Conservation (phyloP, 2,797 vertebrate genomes). For the Hydrocynus forskahlii region DNA sequence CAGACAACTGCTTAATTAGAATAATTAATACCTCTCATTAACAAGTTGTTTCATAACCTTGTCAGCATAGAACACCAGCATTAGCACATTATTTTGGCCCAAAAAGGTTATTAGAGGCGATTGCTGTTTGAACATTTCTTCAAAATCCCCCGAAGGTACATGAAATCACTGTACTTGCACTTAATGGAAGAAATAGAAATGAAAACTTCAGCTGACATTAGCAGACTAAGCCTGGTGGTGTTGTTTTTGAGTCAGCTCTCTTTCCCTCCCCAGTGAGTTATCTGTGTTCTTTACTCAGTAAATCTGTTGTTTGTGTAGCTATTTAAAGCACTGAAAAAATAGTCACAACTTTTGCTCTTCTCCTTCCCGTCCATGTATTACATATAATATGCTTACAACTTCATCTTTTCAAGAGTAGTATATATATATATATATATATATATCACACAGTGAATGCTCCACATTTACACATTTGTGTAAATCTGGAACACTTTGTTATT, state of each 20-base stretch:
- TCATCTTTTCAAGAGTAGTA: not conserved
- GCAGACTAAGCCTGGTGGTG: not conserved
- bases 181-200: slow-evolving; percentile 30
- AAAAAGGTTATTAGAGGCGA: slow-evolving; percentile 27
- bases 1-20: slow-evolving; percentile 30
- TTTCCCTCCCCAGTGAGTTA: slow-evolving; percentile 22
- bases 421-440: not conserved
- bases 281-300: slow-evolving; percentile 3
- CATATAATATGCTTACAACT: not conserved
- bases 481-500: no score
- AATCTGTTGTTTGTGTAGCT: slow-evolving; percentile 13
- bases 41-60: slow-evolving; percentile 30
- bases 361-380: not conserved
- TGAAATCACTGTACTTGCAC: slow-evolving; percentile 19
- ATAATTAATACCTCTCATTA: slow-evolving; percentile 43
- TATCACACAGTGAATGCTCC: no score
- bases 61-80: slow-evolving; percentile 15
- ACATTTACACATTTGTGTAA: no score
- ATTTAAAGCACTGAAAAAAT: not conserved
- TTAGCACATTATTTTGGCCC: slow-evolving; percentile 25
- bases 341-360: not conserved
- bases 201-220: slow-evolving; percentile 23
- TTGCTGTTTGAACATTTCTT: slow-evolving; percentile 36
- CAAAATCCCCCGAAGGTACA: slow-evolving; percentile 16
- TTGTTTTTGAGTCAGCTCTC: slow-evolving; percentile 37